Percentiles rank a stretch among this genome's conserved stretches.
These are phyloP conservation scores for Strongylocentrotus purpuratus DNA, from an alignment of 35 echinoderm and acorn worm genomes.

Conservation along the genomic window DNA sequence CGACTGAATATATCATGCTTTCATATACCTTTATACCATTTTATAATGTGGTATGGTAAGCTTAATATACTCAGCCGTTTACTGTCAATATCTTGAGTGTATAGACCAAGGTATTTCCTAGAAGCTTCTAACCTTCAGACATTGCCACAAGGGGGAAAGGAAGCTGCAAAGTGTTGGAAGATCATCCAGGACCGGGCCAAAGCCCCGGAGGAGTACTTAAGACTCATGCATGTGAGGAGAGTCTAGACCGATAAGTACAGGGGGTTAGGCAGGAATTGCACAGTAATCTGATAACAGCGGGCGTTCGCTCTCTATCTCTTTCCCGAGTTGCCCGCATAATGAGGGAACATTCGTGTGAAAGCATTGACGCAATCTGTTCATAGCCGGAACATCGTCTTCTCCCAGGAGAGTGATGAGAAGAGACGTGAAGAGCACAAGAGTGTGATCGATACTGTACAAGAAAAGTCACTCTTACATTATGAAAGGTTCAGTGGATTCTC, in stretches of 20 bases:
- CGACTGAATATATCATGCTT: no score
- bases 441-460: no score
- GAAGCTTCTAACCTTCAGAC: not conserved
- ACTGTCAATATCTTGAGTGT: not conserved
- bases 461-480: no score
- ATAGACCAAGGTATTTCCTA: not conserved
- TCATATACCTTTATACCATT: no score
- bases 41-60: no score
- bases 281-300: not conserved
- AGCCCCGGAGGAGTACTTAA: not conserved
- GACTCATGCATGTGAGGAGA: not conserved
- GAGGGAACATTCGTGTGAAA: not conserved
- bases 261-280: not conserved
- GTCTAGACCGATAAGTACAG: constrained; percentile 1
- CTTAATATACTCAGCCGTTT: not conserved
- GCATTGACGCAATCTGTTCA: not conserved
- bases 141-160: not conserved
- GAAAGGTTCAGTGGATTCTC: no score
- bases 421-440: not conserved
- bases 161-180: not conserved
- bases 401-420: not conserved
- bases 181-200: not conserved
- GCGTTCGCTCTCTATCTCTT: not conserved
- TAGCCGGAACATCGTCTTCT: not conserved
- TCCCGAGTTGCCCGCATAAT: not conserved